Base-by-base conservation (phyloP, 2,797 vertebrate genomes). In the Aeoliscus strigatus region DNA sequence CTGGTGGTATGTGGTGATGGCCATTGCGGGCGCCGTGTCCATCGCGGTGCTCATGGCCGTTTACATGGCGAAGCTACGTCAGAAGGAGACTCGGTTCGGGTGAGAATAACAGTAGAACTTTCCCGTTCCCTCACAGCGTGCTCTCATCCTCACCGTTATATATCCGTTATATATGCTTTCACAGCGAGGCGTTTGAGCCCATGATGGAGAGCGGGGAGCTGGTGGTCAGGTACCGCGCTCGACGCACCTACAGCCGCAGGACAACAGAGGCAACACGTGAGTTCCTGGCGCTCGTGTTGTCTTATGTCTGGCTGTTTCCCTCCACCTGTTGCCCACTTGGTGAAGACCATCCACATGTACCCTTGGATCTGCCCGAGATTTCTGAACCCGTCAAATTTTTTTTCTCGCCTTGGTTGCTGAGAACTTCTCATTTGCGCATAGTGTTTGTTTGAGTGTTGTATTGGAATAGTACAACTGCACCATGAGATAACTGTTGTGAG, bases 1-100 rank as follows among this genome's bases (percentile, higher is more conserved):
- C 75, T 94, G 92, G 93, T 95, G 91, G 91, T 94, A 94, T 3
- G 89, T 94, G 60, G 88, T 92, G 42, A 89, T 94, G 79, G 92
- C 89, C 17, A 68, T 89, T 0, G 79, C 83, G 0, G 87, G 86
- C 5, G 86, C 89, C 0, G 63, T 90, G 9, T 75, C 87, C 51
- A 83, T 90, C 1, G 86, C 87, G 7, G 79, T 88, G 52, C 85
- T 92, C 58, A 69, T 91, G 80, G 83, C 85, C 14, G 71, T 93
- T 42, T 91, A 93, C 40, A 82, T 91, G 56, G 84, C 90, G 44
- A 89, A 90, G 46, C 83, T 85, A 40, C 81, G 91, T 25, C 86
- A 75, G 58, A 96, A 96, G 65, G 91, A 94, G 80, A 94, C 91
- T 0, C 90, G 91, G 2, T 96, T 93, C 0, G 93, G 93, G 93